These are phyloP conservation scores for Himalopsyche tibetana DNA, from an alignment of 2,888 invertebrate species.

Conservation along the genomic window DNA sequence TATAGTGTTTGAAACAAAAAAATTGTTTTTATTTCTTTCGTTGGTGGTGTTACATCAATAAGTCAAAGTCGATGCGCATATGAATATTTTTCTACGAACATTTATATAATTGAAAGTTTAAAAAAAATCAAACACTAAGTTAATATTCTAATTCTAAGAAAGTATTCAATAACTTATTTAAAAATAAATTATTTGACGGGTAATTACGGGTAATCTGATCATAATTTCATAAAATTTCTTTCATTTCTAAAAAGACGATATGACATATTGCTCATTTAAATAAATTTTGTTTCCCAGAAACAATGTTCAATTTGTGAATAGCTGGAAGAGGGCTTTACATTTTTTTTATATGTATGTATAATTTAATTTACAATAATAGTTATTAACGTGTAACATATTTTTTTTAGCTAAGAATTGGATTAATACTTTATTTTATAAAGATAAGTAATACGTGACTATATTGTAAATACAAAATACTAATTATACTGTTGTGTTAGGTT, in stretches of 20 bases:
- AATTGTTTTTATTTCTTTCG: no score
- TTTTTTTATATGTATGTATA: background rate
- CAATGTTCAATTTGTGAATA: background rate
- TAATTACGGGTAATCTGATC: slow-evolving; percentile 64
- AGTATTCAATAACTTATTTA: slow-evolving; percentile 41
- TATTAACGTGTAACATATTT: background rate
- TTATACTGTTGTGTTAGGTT: background rate
- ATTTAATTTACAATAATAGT: slow-evolving; percentile 9
- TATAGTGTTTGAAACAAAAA: no score
- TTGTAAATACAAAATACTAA: background rate
- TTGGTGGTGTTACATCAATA: no score
- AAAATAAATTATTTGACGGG: slow-evolving; percentile 57
- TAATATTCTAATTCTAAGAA: slow-evolving; percentile 37
- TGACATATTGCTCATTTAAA: slow-evolving; percentile 54
- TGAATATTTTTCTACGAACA: no score
- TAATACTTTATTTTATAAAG: background rate
- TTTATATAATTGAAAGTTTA: slow-evolving; percentile 31
- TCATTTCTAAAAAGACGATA: slow-evolving; percentile 39
- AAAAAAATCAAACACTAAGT: slow-evolving; percentile 24
- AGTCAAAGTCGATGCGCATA: no score
- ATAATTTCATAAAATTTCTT: slow-evolving; percentile 48
- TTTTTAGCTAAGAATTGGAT: background rate
- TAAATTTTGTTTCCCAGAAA: background rate
- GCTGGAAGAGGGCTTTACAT: background rate
- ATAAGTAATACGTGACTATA: background rate